Conservation (phyloP, 2,797 vertebrate genomes). For the Salarias fasciatus region DNA sequence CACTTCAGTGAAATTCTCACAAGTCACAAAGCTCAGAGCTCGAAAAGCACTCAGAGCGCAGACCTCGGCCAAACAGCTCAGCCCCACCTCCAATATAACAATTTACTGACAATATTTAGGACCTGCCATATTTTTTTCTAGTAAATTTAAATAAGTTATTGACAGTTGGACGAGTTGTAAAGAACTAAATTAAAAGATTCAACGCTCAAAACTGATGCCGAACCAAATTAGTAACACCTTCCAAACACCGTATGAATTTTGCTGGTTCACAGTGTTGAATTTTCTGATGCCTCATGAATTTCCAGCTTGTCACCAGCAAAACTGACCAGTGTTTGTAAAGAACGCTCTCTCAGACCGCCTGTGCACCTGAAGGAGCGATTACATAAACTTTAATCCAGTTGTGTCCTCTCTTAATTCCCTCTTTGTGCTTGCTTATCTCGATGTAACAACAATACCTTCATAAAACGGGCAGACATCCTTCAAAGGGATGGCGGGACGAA, state of each 20-base stretch:
- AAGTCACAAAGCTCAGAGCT: constrained; percentile 60
- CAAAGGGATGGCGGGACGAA: constrained; percentile 34
- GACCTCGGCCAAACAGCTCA: constrained; percentile 40
- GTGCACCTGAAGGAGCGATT: constrained; percentile 28
- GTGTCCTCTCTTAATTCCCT: constrained; percentile 1
- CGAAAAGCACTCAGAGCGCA: constrained; percentile 47
- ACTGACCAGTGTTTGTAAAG: no score
- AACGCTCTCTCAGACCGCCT: no score
- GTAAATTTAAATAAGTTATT: no score
- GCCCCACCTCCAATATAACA: no score
- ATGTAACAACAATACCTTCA: constrained; percentile 18
- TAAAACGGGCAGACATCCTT: constrained; percentile 31
- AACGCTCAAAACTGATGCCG: no score
- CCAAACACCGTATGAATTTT: background rate
- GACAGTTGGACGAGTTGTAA: no score
- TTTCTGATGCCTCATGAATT: background rate
- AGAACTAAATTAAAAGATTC: background rate
- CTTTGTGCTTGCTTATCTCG: constrained; percentile 23
- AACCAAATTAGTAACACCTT: no score
- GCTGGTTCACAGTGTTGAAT: background rate
- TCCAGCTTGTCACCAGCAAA: no score
- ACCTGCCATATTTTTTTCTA: no score
- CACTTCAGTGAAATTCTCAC: constrained; percentile 65
- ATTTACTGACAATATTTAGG: no score
- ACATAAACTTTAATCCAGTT: constrained; percentile 46